Conservation (phyloP, 2,797 vertebrate species). For the Ficedula albicollis region DNA sequence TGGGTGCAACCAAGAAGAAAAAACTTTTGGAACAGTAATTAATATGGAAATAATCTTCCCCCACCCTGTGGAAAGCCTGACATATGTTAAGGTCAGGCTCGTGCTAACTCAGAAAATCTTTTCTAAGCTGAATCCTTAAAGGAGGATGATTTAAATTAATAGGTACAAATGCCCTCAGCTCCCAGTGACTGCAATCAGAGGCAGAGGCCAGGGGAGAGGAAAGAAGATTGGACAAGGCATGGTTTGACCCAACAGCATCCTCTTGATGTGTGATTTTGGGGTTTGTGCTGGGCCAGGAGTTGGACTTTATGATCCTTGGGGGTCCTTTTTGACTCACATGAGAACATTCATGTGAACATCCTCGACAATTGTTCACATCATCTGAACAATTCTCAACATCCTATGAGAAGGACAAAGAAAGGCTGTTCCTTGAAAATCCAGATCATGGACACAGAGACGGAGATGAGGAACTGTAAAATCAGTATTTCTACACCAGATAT, state of each 20-base stretch:
- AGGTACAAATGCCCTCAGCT: background rate
- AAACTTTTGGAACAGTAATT: background rate
- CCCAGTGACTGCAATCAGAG: background rate
- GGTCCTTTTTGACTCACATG: background rate
- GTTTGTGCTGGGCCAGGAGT: background rate
- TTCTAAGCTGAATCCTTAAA: conserved; percentile 19
- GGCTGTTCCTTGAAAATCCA: background rate
- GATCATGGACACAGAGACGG: fast-evolving
- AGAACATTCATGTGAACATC: too few species aligned
- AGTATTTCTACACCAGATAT: background rate
- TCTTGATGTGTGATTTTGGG: background rate
- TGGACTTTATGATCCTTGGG: background rate
- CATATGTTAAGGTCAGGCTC: background rate
- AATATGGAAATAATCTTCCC: conserved; percentile 17
- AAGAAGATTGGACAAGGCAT: background rate
- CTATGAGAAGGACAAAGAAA: background rate
- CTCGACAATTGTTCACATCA: too few species aligned
- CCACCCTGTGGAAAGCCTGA: background rate
- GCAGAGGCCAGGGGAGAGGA: background rate
- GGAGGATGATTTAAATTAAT: conserved; percentile 1
- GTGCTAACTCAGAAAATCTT: conserved; percentile 17
- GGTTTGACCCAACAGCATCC: background rate
- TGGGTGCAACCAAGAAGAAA: background rate
- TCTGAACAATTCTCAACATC: too few species aligned
- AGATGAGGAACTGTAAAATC: background rate